Evolutionary conservation across 2,888 invertebrate species (phyloP), one percentile per base, ranked within the genome.

Genomic region (Periphyllus acericola): DNA sequence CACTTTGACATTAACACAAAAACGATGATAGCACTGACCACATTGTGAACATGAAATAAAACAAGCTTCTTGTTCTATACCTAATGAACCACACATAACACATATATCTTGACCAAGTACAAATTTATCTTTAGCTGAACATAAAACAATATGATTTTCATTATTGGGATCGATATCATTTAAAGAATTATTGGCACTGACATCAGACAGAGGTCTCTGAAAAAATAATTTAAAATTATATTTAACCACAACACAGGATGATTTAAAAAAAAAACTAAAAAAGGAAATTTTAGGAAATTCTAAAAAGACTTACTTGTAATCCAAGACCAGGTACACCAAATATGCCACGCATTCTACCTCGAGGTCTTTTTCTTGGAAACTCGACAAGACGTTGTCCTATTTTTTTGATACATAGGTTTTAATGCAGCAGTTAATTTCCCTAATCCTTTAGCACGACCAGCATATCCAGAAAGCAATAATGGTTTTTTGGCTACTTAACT

Each of bases 11-110:
- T 96, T 97, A 74, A 97, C 98, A 92, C 99, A 99, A 91, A 98
- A 99, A 0, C 99, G 98, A 93, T 99, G 99, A 92, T 99, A 99
- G 90, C 98, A 98, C 92, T 99, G 99, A 0, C 99, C 99, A 92
- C 99, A 99, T 92, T 99, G 99, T 25, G 98, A 96, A 92, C 99
- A 99, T 1, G 97, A 94, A 90, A 99, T 97, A 90, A 99, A 94
- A 90, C 96, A 96, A 17, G 98, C 97, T 92, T 99, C 99, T 89
- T 97, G 96, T 91, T 97, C 98, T 34, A 96, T 95, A 3, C 99
- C 99, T 90, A 99, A 94, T 9, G 98, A 97, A 34, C 99, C 99
- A 92, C 99, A 99, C 95, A 98, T 98, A 52, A 99, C 97, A 92
- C 99, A 99, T 90, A 99, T 94, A 92, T 99, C 99, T 92, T 99